These are phyloP conservation scores for Eurois occulta DNA, from an alignment of 2,888 invertebrate species.

Conservation along the genomic window DNA sequence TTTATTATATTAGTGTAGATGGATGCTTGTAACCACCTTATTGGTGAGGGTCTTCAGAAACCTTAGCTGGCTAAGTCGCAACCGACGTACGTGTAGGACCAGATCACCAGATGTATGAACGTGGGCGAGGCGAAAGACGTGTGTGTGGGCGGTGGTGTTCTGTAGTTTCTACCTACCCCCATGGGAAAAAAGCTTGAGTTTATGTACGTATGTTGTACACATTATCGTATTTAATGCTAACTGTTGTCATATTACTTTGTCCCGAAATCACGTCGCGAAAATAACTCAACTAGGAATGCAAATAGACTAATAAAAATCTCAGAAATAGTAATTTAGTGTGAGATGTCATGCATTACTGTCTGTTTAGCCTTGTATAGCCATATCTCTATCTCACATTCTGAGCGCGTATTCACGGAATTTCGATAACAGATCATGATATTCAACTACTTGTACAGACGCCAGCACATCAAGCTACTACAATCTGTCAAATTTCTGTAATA, in stretches of 20 bases:
- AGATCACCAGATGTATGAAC: neutral
- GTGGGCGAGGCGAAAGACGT: neutral
- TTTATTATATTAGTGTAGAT: neutral
- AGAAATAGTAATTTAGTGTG: slow-evolving; percentile 21
- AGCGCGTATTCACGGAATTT: slow-evolving; percentile 14
- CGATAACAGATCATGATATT: slow-evolving; percentile 9
- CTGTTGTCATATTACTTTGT: neutral
- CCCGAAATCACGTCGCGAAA: slow-evolving; percentile 12
- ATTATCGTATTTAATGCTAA: neutral
- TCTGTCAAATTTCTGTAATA: too few relatives aligned
- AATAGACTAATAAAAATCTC: slow-evolving; percentile 34
- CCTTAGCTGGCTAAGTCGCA: neutral
- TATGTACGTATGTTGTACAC: neutral
- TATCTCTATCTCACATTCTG: slow-evolving; percentile 5
- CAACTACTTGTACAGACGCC: neutral
- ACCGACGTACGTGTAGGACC: neutral
- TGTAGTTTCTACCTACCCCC: neutral
- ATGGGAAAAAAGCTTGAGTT: neutral
- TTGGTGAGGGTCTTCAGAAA: neutral
- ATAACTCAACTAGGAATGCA: slow-evolving; percentile 9
- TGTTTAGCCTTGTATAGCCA: slow-evolving; percentile 12
- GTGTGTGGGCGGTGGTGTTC: neutral
- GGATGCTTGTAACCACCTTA: neutral
- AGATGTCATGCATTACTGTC: slow-evolving; percentile 16
- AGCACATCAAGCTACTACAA: too few relatives aligned